Base-by-base conservation (phyloP, 2,113 vertebrate species). In the Cephalopterus ornatus region DNA sequence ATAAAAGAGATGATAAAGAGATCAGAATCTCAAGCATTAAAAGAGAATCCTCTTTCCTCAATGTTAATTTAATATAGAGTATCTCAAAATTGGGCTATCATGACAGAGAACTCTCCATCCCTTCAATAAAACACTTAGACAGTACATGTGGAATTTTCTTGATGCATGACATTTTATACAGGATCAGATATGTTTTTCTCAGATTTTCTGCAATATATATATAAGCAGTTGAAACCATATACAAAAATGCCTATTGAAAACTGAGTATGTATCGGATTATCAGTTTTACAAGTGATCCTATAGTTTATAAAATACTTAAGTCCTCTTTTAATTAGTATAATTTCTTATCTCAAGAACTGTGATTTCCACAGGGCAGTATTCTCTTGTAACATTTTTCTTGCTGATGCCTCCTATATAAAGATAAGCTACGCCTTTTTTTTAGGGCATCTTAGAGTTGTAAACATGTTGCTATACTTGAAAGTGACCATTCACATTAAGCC, bases 51-150 rank as follows among this genome's bases (percentile, higher is more conserved):
- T 70, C 76, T 88, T 86, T 82, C 35, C 50, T 92, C 59, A 74
- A 5, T 59, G 53, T 68, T 72, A 95, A 75, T 94, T 93, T 92
- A 68, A 85, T 82, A 44, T 71, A 75, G 44, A 89, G 62, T 92
- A 91, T 88, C 83, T 92, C 84, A 92, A 91, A 95, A 96, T 87
- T 77, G 0, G 71, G n/a, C 55, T 89, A 73, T 91, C 77, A 85
- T 78, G 79, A 85, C 91, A 92, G 56, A 92, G 72, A 92, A 94
- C 83, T 91, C 92, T 95, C 91, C 93, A 86, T 71, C 46, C 65
- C 39, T 89, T 94, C 93, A 88, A 21, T 85, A 47, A 63, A 92
- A 88, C 72, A 96, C 78, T 92, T 85, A 74, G 76, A 77, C 33
- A 84, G 79, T 49, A 90, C 33, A 77, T 74, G 59, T 72, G 79